A percentile compares a stretch with the other conserved stretches of the same genome.
Conservation (phyloP, 2,113 vertebrate species). For the Gymnorhina tibicen region DNA sequence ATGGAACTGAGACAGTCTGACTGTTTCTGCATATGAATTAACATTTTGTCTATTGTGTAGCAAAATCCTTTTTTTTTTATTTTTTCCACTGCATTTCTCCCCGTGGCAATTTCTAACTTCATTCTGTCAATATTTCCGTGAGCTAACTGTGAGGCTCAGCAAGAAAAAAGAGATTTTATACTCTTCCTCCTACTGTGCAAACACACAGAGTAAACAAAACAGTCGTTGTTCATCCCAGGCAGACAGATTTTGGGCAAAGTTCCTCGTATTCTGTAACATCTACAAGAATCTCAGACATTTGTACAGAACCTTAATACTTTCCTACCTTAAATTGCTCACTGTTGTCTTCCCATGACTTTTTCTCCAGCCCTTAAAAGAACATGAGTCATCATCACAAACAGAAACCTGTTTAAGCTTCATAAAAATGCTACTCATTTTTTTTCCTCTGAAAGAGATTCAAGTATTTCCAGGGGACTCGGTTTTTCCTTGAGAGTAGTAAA, state of each 20-base stretch:
- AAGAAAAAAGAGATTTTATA: not conserved
- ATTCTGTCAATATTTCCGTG: not conserved
- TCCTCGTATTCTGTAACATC: not conserved
- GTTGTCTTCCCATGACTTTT: not conserved
- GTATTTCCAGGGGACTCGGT: not conserved
- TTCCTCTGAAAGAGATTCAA: not conserved
- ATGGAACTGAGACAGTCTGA: not conserved
- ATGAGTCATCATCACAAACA: not conserved
- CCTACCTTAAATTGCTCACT: not conserved
- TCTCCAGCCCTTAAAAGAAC: not conserved
- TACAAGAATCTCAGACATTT: not conserved
- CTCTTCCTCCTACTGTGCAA: not conserved
- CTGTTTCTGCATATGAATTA: conserved; percentile 7
- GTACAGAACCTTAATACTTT: not conserved
- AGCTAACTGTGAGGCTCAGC: not conserved
- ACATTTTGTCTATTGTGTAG: not conserved
- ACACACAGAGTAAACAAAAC: not conserved
- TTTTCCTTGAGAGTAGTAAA: not conserved
- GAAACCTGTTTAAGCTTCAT: not conserved
- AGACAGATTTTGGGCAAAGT: not conserved
- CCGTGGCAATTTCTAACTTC: not conserved
- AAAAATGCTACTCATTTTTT: not conserved
- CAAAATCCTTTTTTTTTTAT: not conserved
- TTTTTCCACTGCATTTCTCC: not conserved
- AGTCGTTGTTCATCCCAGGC: not conserved